phyloP scores from a whole-genome alignment of 2,113 vertebrate genomes.

The Bos taurus region ARS-UCD2.0 NC_037336.1:38652001-38652500 shows the following conservation, averaged over 20 bases:
- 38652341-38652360: conserved; percentile 22
- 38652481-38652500: conserved; percentile 29
- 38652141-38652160: neutral
- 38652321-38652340: conserved; percentile 18
- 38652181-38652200: neutral
- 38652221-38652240: neutral
- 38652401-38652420: conserved; percentile 19
- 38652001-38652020: neutral
- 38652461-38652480: conserved; percentile 21
- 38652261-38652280: conserved; percentile 27
- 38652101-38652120: conserved; percentile 2
- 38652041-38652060: neutral
- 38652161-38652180: neutral
- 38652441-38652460: neutral
- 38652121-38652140: neutral
- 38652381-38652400: neutral
- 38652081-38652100: neutral
- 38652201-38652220: neutral
- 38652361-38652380: neutral
- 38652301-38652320: neutral
- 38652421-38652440: conserved; percentile 4
- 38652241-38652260: neutral
- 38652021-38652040: neutral
- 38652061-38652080: conserved; percentile 1
- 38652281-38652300: conserved; percentile 32